Evolutionary conservation across 2,888 invertebrate species (phyloP).

Genomic region (Kryphioiulus occultus): DNA sequence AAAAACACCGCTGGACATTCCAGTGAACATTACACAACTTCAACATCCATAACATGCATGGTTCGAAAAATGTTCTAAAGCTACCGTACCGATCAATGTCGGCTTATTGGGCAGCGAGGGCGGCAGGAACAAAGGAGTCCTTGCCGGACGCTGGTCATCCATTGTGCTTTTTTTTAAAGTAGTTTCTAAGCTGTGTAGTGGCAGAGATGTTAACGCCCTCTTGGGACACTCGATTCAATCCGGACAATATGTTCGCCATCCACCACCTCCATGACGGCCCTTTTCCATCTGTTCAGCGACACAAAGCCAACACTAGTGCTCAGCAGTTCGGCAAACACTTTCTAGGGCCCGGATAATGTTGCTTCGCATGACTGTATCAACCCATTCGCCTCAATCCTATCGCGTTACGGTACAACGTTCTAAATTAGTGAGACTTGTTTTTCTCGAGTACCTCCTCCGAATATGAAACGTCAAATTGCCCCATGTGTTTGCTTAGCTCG

Average conservation of each 20-base stretch:
- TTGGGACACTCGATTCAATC: background rate
- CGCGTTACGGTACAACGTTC: background rate
- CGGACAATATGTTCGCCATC: background rate
- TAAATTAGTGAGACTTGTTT: background rate
- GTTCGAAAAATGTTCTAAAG: no score
- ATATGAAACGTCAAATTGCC: background rate
- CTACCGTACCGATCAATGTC: no score
- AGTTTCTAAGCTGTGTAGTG: background rate
- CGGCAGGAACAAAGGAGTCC: background rate
- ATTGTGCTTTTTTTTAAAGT: conserved; percentile 1
- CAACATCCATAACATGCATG: no score
- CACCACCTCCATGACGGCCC: background rate
- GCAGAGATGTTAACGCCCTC: conserved; percentile 5
- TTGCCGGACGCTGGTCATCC: background rate
- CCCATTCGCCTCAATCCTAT: background rate
- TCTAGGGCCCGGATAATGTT: background rate
- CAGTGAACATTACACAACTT: no score
- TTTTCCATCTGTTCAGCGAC: conserved; percentile 29
- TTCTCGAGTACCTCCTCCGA: background rate
- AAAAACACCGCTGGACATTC: no score
- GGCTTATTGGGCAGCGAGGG: background rate
- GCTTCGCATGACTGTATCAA: background rate
- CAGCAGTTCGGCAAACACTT: conserved; percentile 10
- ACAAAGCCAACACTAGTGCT: conserved; percentile 33
- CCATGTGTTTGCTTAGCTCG: background rate